Conservation (phyloP, 64 coral and sea anemone genomes). For the Montipora capricornis region DNA sequence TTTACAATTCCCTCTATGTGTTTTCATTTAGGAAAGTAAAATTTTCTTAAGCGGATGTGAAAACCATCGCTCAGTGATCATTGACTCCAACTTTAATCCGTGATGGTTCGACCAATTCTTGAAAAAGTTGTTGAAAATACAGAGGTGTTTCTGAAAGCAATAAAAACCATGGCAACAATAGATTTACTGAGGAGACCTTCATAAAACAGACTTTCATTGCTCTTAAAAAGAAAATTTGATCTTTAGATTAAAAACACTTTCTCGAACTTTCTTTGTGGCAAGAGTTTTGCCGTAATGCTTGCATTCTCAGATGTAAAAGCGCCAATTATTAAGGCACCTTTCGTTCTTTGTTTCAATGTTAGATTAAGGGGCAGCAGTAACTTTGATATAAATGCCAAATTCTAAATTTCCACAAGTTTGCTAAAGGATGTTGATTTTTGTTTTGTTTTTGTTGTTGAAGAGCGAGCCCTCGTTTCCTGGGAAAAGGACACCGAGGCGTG, state of each 20-base stretch:
- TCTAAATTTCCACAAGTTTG: slow-evolving; percentile 32
- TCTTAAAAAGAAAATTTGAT: slow-evolving; percentile 41
- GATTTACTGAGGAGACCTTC: slow-evolving; percentile 29
- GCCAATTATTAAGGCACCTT: slow-evolving; percentile 32
- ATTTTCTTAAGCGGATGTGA: slow-evolving; percentile 83
- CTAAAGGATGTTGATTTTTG: slow-evolving; percentile 11
- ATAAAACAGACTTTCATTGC: slow-evolving; percentile 33
- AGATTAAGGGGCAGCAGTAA: slow-evolving; percentile 26
- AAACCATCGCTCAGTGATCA: slow-evolving; percentile 42
- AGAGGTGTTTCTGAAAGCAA: slow-evolving; percentile 78
- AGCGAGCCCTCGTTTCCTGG: slow-evolving; percentile 36
- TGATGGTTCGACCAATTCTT: slow-evolving; percentile 78
- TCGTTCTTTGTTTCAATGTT: slow-evolving; percentile 55
- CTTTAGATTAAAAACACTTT: not conserved
- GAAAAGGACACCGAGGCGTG: not conserved
- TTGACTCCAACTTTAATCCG: slow-evolving; percentile 72
- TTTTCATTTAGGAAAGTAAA: slow-evolving; percentile 84
- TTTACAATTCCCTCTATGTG: slow-evolving; percentile 66
- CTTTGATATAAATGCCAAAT: not conserved
- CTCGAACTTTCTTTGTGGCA: slow-evolving; percentile 29
- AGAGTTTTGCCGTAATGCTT: slow-evolving; percentile 37
- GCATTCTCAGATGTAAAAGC: slow-evolving; percentile 23
- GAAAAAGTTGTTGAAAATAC: slow-evolving; percentile 86
- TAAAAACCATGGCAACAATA: slow-evolving; percentile 45
- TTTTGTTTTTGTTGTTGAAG: not conserved